Conservation (phyloP, 2,797 vertebrate genomes). For the Craterocephalus amniculus region DNA sequence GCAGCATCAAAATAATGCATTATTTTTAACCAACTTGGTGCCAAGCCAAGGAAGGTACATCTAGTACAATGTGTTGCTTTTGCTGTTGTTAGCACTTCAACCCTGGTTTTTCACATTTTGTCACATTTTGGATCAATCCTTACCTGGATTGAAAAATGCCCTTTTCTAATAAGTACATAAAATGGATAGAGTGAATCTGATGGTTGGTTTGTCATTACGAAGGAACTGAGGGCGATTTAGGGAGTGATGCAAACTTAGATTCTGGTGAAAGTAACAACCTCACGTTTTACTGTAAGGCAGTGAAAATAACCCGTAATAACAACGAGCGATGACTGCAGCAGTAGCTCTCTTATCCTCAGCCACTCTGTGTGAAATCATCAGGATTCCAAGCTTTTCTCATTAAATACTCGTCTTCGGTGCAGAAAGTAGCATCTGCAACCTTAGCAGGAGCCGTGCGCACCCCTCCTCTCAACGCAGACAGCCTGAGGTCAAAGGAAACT, state of each 20-base stretch:
- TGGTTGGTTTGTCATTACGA: background rate
- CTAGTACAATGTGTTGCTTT: background rate
- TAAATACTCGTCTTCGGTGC: slow-evolving; percentile 56
- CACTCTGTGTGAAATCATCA: slow-evolving; percentile 47
- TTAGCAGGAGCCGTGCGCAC: slow-evolving; percentile 53
- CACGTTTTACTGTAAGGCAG: slow-evolving; percentile 44
- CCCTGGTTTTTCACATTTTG: background rate
- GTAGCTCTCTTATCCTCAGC: slow-evolving; percentile 21
- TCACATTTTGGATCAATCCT: background rate
- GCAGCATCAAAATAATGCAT: background rate
- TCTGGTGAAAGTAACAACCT: slow-evolving; percentile 39
- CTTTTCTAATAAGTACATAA: too few species aligned
- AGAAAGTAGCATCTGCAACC: slow-evolving; percentile 64
- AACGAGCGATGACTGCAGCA: slow-evolving; percentile 31
- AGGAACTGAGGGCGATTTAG: slow-evolving; percentile 11
- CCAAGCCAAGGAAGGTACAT: background rate
- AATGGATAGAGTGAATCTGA: background rate
- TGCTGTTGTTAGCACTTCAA: background rate
- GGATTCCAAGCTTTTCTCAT: slow-evolving; percentile 61
- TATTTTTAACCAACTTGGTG: background rate
- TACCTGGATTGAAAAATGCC: background rate
- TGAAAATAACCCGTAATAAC: slow-evolving; percentile 48
- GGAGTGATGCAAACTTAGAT: slow-evolving; percentile 28
- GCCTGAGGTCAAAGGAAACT: slow-evolving; percentile 60
- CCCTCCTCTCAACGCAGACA: slow-evolving; percentile 40